A percentile compares a stretch with the other conserved stretches of the same genome.
These are phyloP conservation scores for Berghia stephanieae DNA, from an alignment of 1,140 invertebrate species.

Conservation along the genomic window DNA sequence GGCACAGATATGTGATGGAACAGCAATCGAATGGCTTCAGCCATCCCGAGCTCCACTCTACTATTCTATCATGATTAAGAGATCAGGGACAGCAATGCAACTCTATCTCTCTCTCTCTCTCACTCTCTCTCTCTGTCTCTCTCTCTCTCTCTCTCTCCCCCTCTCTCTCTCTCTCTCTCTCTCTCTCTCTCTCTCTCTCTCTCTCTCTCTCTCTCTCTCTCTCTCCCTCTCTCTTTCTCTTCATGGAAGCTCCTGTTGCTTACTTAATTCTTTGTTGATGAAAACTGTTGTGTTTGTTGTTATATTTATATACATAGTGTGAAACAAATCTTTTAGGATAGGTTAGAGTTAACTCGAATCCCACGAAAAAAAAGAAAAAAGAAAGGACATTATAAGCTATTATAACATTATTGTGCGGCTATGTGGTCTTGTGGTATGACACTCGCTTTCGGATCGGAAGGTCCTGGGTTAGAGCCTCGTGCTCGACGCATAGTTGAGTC, in stretches of 20 bases:
- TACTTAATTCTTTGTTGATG: not conserved
- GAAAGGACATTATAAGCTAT: not conserved
- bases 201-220: not conserved
- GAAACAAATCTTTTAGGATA: not conserved
- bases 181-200: not conserved
- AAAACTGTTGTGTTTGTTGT: not conserved
- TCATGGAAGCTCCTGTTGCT: not conserved
- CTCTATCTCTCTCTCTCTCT: too few species aligned
- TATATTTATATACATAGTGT: not conserved
- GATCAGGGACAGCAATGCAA: too few species aligned
- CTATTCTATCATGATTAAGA: too few species aligned
- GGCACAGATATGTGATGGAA: too few species aligned
- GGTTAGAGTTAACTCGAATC: not conserved
- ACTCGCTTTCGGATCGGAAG: too few species aligned
- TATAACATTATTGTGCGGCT: too few species aligned
- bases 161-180: conserved; percentile 6
- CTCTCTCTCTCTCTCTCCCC: not conserved
- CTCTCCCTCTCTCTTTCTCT: not conserved
- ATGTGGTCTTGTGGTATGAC: too few species aligned
- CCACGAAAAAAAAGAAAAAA: not conserved
- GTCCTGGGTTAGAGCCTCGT: too few species aligned
- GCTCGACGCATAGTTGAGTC: too few species aligned
- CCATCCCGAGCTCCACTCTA: too few species aligned
- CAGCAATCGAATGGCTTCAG: too few species aligned
- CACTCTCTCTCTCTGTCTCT: not conserved